Conservation (phyloP, 2,797 vertebrate species). For the Calcarius lapponicus region DNA sequence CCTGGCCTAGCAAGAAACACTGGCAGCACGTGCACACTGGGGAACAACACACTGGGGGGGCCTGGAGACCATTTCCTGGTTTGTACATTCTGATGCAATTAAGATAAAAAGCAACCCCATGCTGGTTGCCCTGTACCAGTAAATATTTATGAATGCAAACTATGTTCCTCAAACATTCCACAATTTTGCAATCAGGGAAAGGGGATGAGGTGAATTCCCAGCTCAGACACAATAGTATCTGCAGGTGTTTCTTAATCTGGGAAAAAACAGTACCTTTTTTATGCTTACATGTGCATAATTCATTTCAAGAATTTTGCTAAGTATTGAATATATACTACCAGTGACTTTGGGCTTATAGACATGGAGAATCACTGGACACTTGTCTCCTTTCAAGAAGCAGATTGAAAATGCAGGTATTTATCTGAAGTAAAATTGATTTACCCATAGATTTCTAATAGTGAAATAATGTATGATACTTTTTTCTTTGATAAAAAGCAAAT, state of each 20-base stretch:
- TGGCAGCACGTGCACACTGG: fast-evolving
- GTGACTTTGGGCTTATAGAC: not conserved
- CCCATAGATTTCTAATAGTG: not conserved
- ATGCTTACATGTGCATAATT: not conserved
- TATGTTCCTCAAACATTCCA: not conserved
- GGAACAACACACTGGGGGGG: not conserved
- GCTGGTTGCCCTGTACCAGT: not conserved
- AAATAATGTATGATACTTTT: not conserved
- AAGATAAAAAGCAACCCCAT: not conserved
- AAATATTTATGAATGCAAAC: not conserved
- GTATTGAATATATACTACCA: not conserved
- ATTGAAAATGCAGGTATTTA: not conserved
- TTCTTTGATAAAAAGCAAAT: fast-evolving
- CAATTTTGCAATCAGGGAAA: constrained; percentile 26
- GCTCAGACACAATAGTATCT: not conserved
- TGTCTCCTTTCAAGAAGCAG: not conserved
- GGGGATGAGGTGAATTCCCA: not conserved
- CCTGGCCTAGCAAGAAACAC: not conserved
- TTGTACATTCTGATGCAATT: not conserved
- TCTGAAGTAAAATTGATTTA: not conserved
- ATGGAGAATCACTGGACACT: not conserved
- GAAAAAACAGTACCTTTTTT: not conserved
- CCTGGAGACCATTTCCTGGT: fast-evolving
- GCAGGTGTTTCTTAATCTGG: not conserved
- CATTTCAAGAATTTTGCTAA: not conserved